Percentiles rank a stretch among this genome's conserved stretches.
Conservation (phyloP, 1,140 invertebrate species). For the Eufriesea mexicana region DNA sequence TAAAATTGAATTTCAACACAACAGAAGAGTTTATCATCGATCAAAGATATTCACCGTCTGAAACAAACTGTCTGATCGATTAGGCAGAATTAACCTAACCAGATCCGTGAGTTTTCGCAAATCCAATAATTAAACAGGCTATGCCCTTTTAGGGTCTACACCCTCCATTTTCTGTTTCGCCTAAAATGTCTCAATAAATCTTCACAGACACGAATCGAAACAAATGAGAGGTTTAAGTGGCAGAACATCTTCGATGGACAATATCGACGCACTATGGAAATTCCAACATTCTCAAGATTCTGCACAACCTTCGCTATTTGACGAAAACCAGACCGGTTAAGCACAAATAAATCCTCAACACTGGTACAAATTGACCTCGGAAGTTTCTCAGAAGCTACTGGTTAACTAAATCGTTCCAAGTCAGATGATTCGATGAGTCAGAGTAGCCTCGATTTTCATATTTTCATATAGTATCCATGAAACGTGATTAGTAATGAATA, state of each 20-base stretch:
- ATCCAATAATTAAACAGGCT: slow-evolving; percentile 1
- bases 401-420: too few relatives aligned
- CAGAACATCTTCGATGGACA: slow-evolving; percentile 10
- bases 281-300: slow-evolving; percentile 31
- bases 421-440: too few relatives aligned
- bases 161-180: background rate
- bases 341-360: slow-evolving; percentile 51
- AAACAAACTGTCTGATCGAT: too few relatives aligned
- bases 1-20: too few relatives aligned
- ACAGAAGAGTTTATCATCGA: too few relatives aligned
- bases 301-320: slow-evolving; percentile 8
- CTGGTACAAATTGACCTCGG: slow-evolving; percentile 28
- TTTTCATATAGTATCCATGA: too few relatives aligned
- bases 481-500: too few relatives aligned
- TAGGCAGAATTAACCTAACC: background rate
- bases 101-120: slow-evolving; percentile 21
- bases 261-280: slow-evolving; percentile 4
- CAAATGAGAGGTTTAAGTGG: slow-evolving; percentile 17
- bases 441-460: too few relatives aligned
- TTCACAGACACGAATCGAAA: slow-evolving; percentile 28
- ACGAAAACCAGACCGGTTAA: slow-evolving; percentile 45
- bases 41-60: too few relatives aligned
- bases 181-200: slow-evolving; percentile 34
- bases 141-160: slow-evolving; percentile 13
- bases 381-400: slow-evolving; percentile 5